A percentile compares a stretch with the other conserved stretches of the same genome.
Conservation (phyloP, 2,797 vertebrate genomes). For the Cuniculus paca region DNA sequence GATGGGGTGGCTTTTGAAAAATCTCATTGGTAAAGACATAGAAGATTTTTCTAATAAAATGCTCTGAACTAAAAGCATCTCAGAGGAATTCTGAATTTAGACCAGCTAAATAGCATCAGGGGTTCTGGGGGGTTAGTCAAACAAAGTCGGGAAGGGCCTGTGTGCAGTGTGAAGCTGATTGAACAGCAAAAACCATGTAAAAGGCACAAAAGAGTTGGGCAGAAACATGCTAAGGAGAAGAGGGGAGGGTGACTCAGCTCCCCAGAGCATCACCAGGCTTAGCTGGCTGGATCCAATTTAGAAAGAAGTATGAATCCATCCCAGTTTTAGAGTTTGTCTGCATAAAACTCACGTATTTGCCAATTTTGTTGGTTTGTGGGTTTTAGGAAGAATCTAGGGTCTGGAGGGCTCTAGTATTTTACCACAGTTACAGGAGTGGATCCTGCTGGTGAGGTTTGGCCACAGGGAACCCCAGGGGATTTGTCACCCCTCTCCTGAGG, state of each 20-base stretch:
- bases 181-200: rapidly evolving
- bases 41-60: conserved; percentile 57
- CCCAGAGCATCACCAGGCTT: rapidly evolving
- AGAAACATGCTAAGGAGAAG: rapidly evolving
- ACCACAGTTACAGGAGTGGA: neutral
- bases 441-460: neutral
- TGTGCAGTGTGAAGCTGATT: rapidly evolving
- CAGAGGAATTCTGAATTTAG: conserved; percentile 65
- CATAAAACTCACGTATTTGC: rapidly evolving
- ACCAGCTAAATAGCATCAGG: conserved; percentile 44
- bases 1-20: conserved; percentile 62
- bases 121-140: conserved; percentile 37
- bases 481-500: neutral
- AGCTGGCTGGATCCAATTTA: rapidly evolving
- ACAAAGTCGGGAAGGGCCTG: neutral
- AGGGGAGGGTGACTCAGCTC: neutral
- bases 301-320: neutral
- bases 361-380: neutral
- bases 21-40: conserved; percentile 61
- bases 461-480: neutral
- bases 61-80: conserved; percentile 42
- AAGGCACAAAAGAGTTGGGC: rapidly evolving
- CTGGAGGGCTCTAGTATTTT: neutral
- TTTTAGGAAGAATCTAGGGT: neutral
- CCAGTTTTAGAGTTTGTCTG: neutral